A percentile compares a stretch with the other conserved stretches of the same genome.
Conservation (phyloP, 2,797 vertebrate species). For the Enteromius argenteus region DNA sequence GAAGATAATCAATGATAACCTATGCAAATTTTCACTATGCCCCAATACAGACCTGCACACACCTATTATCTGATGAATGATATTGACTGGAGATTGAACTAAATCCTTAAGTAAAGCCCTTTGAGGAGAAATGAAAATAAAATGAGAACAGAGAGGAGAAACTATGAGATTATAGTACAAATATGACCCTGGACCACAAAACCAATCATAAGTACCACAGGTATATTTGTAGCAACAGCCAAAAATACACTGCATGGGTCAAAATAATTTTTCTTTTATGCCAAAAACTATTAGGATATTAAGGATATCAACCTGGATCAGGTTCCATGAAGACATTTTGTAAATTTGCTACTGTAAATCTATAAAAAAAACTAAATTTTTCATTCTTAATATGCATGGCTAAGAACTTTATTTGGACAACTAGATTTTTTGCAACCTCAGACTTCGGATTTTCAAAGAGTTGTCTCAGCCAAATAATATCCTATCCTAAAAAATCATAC, state of each 20-base stretch:
- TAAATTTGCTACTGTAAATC: neutral
- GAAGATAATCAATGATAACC: neutral
- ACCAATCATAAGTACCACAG: neutral
- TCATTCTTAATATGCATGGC: neutral
- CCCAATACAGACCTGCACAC: neutral
- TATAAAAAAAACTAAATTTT: neutral
- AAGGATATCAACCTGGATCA: neutral
- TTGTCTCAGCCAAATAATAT: too few relatives aligned
- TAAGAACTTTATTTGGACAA: neutral
- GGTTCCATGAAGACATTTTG: too few relatives aligned
- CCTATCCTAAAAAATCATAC: too few relatives aligned
- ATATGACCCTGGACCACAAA: neutral
- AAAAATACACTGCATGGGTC: neutral
- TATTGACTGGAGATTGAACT: slow-evolving; percentile 4
- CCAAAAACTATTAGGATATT: neutral
- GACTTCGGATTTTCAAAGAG: neutral
- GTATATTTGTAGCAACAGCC: neutral
- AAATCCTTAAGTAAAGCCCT: neutral
- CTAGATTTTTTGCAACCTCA: neutral
- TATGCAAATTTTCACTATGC: slow-evolving; percentile 1
- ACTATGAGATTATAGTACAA: neutral
- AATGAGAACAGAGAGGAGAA: slow-evolving; percentile 19
- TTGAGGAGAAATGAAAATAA: slow-evolving; percentile 28
- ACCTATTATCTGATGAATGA: neutral
- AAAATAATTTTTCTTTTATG: neutral